Percentiles rank a stretch among this genome's conserved stretches.
These are phyloP conservation scores for Pachydiplax longipennis DNA, from an alignment of 2,888 invertebrate genomes.

Conservation along the genomic window DNA sequence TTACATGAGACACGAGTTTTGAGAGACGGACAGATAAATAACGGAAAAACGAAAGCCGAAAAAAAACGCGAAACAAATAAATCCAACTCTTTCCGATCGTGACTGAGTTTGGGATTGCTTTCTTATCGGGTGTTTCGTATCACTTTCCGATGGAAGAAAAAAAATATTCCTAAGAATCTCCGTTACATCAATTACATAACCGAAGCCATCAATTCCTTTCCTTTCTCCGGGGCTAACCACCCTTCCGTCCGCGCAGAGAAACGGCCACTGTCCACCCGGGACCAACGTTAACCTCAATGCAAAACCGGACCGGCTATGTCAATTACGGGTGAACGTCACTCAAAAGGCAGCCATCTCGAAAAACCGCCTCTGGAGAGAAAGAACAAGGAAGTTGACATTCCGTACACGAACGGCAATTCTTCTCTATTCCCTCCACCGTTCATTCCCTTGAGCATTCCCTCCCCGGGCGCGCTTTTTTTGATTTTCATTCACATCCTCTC, in stretches of 20 bases:
- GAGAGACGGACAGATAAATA: neutral
- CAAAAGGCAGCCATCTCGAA: conserved; percentile 31
- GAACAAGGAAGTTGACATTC: conserved; percentile 36
- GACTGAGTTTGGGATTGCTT: conserved; percentile 30
- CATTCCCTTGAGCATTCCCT: neutral
- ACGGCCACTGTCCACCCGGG: conserved; percentile 30
- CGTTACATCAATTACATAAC: conserved; percentile 43
- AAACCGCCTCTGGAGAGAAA: conserved; percentile 12
- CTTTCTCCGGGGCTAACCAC: neutral
- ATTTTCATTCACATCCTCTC: conserved; percentile 15
- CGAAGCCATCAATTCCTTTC: conserved; percentile 15
- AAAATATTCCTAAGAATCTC: neutral
- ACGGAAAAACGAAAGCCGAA: neutral
- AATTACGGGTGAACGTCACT: conserved; percentile 35
- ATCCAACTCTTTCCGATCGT: conserved; percentile 18
- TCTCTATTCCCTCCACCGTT: neutral
- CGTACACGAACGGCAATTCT: conserved; percentile 17
- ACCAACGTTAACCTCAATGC: conserved; percentile 19
- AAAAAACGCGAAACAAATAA: neutral
- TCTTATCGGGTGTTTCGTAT: conserved; percentile 28
- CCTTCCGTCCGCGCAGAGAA: neutral
- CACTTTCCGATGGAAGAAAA: neutral
- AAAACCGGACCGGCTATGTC: conserved; percentile 39
- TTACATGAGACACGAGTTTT: conserved; percentile 26
- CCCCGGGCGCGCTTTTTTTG: neutral